Evolutionary conservation across 2,797 vertebrate genomes (phyloP).

Genomic region (Poliocrania exsul): DNA sequence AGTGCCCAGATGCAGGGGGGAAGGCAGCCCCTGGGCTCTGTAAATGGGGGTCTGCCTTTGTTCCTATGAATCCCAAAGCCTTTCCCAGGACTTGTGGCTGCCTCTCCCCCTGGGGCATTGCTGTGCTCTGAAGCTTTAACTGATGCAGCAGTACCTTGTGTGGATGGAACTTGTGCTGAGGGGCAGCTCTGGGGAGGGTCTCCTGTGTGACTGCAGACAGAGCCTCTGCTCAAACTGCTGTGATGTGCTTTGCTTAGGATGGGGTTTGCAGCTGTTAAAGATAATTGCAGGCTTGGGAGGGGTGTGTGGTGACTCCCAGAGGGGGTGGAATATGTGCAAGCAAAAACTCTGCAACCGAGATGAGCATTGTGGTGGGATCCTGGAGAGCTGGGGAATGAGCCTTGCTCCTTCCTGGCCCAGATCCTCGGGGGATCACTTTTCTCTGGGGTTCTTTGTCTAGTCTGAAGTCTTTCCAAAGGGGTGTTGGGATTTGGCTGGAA

Average conservation of each 20-base stretch:
- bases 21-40: neutral
- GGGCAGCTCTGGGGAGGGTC: neutral
- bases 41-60: neutral
- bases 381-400: neutral
- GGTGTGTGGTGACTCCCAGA: slow-evolving; percentile 25
- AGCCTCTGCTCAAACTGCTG: neutral
- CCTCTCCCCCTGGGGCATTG: neutral
- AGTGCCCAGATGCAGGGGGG: neutral
- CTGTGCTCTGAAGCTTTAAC: neutral
- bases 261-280: slow-evolving; percentile 11
- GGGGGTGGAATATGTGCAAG: neutral
- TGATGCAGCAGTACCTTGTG: neutral
- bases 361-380: neutral
- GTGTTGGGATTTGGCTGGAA: neutral
- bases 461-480: neutral
- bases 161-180: neutral
- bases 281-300: slow-evolving; percentile 39
- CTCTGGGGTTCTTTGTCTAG: neutral
- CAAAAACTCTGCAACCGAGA: neutral
- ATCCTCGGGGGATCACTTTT: neutral
- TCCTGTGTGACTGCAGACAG: rapidly evolving
- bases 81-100: neutral
- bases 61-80: neutral
- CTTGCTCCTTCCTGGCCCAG: neutral
- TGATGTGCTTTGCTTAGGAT: slow-evolving; percentile 1